Conservation (phyloP, 2,113 vertebrate species). For the Macrotus californicus region DNA sequence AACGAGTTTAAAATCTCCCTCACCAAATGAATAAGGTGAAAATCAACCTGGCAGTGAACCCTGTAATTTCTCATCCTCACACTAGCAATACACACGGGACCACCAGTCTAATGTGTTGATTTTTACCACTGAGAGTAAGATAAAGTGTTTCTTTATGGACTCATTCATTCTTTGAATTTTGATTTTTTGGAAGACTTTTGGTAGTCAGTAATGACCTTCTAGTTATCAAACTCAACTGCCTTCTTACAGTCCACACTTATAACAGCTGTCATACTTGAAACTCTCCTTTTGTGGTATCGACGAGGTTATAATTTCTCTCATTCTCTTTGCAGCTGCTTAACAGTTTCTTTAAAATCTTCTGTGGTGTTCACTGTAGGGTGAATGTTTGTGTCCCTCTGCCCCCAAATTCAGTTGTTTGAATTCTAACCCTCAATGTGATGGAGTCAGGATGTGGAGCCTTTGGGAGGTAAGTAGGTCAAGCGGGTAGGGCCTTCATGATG, state of each 20-base stretch:
- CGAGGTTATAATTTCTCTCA: not conserved
- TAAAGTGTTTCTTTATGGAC: not conserved
- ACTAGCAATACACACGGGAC: not conserved
- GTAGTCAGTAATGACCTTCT: not conserved
- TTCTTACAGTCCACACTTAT: not conserved
- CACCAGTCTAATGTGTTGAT: not conserved
- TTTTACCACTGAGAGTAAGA: not conserved
- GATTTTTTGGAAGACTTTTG: not conserved
- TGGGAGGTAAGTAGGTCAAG: not conserved
- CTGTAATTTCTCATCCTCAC: conserved; percentile 30
- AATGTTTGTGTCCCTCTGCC: not conserved
- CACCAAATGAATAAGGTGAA: conserved; percentile 26
- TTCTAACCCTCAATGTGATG: not conserved
- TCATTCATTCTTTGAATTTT: not conserved
- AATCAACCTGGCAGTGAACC: conserved; percentile 49
- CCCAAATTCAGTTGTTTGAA: not conserved
- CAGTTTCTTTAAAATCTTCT: not conserved
- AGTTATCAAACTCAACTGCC: not conserved
- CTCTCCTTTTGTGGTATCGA: not conserved
- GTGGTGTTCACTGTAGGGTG: not conserved
- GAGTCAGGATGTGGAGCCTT: not conserved
- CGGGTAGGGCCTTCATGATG: not conserved
- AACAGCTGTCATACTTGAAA: not conserved
- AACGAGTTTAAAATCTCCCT: conserved; percentile 25
- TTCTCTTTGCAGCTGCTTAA: not conserved